Conservation (phyloP, 2,888 invertebrate genomes). For the Caenorhabditis sp. region DNA sequence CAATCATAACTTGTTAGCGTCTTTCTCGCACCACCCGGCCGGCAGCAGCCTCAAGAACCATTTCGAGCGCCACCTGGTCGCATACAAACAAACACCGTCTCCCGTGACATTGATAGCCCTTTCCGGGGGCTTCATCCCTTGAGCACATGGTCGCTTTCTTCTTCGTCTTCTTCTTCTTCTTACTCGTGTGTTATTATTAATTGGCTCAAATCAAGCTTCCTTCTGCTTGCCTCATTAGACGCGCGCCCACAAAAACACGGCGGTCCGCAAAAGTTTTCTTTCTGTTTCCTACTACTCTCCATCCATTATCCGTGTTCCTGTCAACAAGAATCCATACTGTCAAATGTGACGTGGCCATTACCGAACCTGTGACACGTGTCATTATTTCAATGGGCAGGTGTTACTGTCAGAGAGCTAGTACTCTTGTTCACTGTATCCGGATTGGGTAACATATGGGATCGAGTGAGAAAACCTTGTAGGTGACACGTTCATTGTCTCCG, state of each 20-base stretch:
- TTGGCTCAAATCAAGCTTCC: conserved; percentile 41
- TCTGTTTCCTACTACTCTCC: background rate
- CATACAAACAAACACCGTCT: conserved; percentile 29
- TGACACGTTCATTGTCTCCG: too few relatives aligned
- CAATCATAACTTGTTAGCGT: conserved; percentile 53
- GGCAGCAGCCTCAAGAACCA: conserved; percentile 19
- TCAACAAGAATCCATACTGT: too few relatives aligned
- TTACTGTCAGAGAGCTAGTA: too few relatives aligned
- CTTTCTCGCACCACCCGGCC: background rate
- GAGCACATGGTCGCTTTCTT: conserved; percentile 38
- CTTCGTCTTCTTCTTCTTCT: conserved; percentile 22
- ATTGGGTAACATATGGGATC: too few relatives aligned
- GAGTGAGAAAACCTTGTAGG: too few relatives aligned
- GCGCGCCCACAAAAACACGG: background rate
- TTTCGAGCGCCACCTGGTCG: conserved; percentile 36
- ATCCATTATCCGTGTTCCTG: too few relatives aligned
- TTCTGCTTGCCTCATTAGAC: conserved; percentile 2
- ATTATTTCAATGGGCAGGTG: conserved; percentile 11
- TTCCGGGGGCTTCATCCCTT: background rate
- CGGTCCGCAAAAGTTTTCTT: background rate
- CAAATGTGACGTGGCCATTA: conserved; percentile 33
- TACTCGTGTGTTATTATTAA: conserved; percentile 33
- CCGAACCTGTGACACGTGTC: conserved; percentile 12
- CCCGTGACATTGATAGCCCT: conserved; percentile 29
- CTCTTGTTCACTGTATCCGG: too few relatives aligned